Conservation (phyloP, 2,113 vertebrate species). For the Gymnogyps californianus region DNA sequence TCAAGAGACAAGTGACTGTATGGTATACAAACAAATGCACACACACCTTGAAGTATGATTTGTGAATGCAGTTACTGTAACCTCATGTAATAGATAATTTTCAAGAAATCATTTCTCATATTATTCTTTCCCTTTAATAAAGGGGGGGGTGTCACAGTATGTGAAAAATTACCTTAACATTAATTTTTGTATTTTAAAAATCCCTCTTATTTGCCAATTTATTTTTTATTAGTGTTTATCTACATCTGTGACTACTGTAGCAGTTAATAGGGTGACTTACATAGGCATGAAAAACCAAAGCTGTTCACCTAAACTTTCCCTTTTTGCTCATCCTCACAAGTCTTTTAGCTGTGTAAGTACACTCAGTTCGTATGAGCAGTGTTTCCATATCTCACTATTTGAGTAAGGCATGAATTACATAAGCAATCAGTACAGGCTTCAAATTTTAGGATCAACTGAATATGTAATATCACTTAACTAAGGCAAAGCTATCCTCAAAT, state of each 20-base stretch:
- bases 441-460: not conserved
- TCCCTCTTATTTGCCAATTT: not conserved
- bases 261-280: not conserved
- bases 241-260: not conserved
- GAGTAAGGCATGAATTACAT: not conserved
- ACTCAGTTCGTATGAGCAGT: not conserved
- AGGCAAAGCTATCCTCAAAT: not conserved
- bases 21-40: not conserved
- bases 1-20: not conserved
- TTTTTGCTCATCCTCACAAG: not conserved
- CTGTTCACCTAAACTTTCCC: not conserved
- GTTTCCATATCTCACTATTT: not conserved
- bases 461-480: not conserved
- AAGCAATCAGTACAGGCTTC: not conserved
- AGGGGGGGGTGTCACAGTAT: not conserved
- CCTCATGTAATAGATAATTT: not conserved
- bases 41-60: not conserved
- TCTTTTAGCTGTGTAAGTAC: not conserved
- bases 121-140: not conserved
- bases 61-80: not conserved
- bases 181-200: not conserved
- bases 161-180: not conserved
- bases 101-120: not conserved
- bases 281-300: not conserved
- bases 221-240: not conserved